A percentile compares a stretch with the other conserved stretches of the same genome.
These are phyloP conservation scores for Ridgeia piscesae DNA, from an alignment of 1,140 invertebrate species.

Conservation along the genomic window DNA sequence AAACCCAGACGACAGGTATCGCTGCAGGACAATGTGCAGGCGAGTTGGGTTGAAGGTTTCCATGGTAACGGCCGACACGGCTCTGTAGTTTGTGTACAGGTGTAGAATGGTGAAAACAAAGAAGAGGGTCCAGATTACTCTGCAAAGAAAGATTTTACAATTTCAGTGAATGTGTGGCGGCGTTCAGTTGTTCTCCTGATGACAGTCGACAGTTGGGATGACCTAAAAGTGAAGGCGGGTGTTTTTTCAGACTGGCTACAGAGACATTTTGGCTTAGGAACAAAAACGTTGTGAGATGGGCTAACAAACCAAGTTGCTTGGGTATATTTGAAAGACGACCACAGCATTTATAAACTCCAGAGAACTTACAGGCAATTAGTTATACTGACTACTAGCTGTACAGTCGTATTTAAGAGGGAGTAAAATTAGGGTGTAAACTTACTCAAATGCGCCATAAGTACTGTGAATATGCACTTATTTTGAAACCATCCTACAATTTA, in stretches of 20 bases:
- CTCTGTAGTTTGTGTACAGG: slow-evolving; percentile 81
- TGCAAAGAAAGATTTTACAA: slow-evolving; percentile 50
- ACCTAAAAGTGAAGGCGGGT: slow-evolving; percentile 54
- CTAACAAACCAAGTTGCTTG: not conserved
- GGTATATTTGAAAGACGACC: not conserved
- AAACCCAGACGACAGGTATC: slow-evolving; percentile 61
- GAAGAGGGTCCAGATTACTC: slow-evolving; percentile 71
- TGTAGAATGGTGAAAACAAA: slow-evolving; percentile 77
- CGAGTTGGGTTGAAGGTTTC: slow-evolving; percentile 78
- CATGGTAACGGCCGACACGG: slow-evolving; percentile 74
- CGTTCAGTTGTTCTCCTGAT: not conserved
- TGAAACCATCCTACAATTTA: too few relatives aligned
- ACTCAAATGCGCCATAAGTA: too few relatives aligned
- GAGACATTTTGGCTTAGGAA: not conserved
- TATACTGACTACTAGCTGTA: too few relatives aligned
- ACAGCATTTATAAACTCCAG: not conserved
- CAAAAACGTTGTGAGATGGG: not conserved
- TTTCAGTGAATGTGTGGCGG: slow-evolving; percentile 9
- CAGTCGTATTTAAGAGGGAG: too few relatives aligned
- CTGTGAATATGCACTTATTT: too few relatives aligned
- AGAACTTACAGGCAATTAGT: not conserved
- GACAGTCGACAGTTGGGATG: too few relatives aligned
- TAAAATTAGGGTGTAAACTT: too few relatives aligned
- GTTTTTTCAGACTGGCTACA: slow-evolving; percentile 55
- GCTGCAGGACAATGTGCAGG: slow-evolving; percentile 68